A percentile compares a stretch with the other conserved stretches of the same genome.
These are phyloP conservation scores for Theocolax elegans DNA, from an alignment of 1,140 invertebrate genomes.

Conservation along the genomic window DNA sequence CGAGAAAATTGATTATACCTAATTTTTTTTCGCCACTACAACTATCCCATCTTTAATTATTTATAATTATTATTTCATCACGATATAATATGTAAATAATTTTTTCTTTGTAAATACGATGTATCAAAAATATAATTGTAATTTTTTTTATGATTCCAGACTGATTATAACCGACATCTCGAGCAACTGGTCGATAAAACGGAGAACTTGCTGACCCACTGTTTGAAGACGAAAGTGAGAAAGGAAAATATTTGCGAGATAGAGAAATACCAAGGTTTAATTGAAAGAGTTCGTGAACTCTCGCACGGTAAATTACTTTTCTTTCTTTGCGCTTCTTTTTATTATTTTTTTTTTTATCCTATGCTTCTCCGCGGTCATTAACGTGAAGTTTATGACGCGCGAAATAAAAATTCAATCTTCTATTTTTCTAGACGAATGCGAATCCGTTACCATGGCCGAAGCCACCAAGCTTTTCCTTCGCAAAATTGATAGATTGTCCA, in stretches of 20 bases:
- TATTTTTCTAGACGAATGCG: conserved; percentile 46
- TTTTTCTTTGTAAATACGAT: too few species aligned
- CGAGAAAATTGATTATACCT: too few species aligned
- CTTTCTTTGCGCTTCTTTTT: background rate
- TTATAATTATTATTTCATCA: too few species aligned
- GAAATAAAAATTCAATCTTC: conserved; percentile 18
- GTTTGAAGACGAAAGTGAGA: conserved; percentile 49
- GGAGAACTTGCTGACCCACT: conserved; percentile 49
- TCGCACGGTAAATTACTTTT: conserved; percentile 47
- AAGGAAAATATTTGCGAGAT: conserved; percentile 48
- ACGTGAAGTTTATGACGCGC: background rate
- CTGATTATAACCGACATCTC: conserved; percentile 78
- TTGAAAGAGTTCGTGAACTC: conserved; percentile 54
- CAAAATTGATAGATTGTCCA: conserved; percentile 60
- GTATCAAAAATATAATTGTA: too few species aligned
- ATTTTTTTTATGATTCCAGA: conserved; percentile 66
- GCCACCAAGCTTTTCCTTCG: conserved; percentile 69
- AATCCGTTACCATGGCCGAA: conserved; percentile 62
- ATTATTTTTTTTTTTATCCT: background rate
- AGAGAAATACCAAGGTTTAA: conserved; percentile 48
- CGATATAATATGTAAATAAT: too few species aligned
- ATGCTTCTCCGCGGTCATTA: background rate
- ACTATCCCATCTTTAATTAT: too few species aligned
- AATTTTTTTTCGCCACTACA: too few species aligned
- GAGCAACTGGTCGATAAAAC: conserved; percentile 68